These are phyloP conservation scores for Drosophila kanekoi DNA, from an alignment of 2,888 invertebrate species.

Conservation along the genomic window DNA sequence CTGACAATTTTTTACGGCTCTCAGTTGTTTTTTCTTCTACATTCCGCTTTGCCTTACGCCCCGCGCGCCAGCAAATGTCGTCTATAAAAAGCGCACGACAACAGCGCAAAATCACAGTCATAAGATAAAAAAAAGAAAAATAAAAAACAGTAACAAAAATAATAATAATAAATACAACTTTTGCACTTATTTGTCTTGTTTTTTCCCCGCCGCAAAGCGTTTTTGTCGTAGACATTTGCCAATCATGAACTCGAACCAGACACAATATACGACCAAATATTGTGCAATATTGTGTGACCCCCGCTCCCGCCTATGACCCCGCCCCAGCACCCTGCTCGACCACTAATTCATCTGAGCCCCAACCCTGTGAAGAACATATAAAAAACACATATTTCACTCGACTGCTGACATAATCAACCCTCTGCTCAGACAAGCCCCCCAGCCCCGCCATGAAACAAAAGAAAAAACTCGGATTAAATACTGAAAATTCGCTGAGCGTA, in stretches of 20 bases:
- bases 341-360: constrained; percentile 35
- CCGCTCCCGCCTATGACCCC: background rate
- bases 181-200: constrained; percentile 54
- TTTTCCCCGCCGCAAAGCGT: constrained; percentile 1
- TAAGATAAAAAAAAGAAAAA: too few relatives aligned
- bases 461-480: constrained; percentile 18
- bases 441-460: constrained; percentile 2
- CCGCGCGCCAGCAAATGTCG: constrained; percentile 71
- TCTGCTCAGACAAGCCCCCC: constrained; percentile 27
- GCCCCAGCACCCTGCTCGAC: constrained; percentile 10
- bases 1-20: constrained; percentile 63
- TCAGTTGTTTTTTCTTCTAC: constrained; percentile 15
- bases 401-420: constrained; percentile 59
- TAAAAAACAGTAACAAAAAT: constrained; percentile 17
- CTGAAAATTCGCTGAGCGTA: constrained; percentile 30
- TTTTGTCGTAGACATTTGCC: constrained; percentile 36
- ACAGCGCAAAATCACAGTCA: constrained; percentile 53
- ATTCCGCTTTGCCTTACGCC: constrained; percentile 52
- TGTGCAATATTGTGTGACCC: constrained; percentile 34
- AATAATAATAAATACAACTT: constrained; percentile 21
- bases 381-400: constrained; percentile 55
- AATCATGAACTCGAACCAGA: constrained; percentile 53
- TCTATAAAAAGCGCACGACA: constrained; percentile 58
- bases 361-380: constrained; percentile 31
- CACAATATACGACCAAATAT: constrained; percentile 39